phyloP scores from a whole-genome alignment of 2,797 vertebrate species.

The Neoniphon sammara region DNA sequence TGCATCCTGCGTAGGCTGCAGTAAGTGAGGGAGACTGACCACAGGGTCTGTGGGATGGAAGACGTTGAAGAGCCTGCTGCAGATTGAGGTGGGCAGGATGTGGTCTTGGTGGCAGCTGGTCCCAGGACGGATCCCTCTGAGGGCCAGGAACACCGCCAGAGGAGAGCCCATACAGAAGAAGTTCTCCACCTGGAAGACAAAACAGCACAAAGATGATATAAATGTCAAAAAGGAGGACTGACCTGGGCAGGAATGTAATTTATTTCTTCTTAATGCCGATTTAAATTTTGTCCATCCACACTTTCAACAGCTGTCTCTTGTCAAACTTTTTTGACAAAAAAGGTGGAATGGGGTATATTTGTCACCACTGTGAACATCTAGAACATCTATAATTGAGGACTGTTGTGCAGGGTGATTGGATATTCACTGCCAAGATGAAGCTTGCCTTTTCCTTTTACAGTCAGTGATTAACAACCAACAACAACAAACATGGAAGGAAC shows the following conservation, averaged over 20 bases:
- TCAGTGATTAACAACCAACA: no score
- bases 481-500: no score
- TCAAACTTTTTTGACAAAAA: no score
- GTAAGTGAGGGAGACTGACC: constrained; percentile 85
- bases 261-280: no score
- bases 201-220: constrained; percentile 6
- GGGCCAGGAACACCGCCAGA: constrained; percentile 94
- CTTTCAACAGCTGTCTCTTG: no score
- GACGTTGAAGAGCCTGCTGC: constrained; percentile 93
- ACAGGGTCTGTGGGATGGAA: constrained; percentile 99
- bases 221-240: neutral
- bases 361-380: no score
- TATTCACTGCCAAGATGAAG: no score
- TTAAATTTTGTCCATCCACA: no score
- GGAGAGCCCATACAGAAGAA: constrained; percentile 99
- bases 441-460: no score
- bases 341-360: no score
- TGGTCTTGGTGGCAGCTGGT: constrained; percentile 93
- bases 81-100: constrained; percentile 93
- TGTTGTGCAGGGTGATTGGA: no score
- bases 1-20: neutral
- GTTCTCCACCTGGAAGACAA: constrained; percentile 90
- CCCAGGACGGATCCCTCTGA: constrained; percentile 95
- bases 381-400: no score
- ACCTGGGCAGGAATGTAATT: neutral